phyloP scores from a whole-genome alignment of 2,888 invertebrate species.

The Trissolcus japonicus region DNA sequence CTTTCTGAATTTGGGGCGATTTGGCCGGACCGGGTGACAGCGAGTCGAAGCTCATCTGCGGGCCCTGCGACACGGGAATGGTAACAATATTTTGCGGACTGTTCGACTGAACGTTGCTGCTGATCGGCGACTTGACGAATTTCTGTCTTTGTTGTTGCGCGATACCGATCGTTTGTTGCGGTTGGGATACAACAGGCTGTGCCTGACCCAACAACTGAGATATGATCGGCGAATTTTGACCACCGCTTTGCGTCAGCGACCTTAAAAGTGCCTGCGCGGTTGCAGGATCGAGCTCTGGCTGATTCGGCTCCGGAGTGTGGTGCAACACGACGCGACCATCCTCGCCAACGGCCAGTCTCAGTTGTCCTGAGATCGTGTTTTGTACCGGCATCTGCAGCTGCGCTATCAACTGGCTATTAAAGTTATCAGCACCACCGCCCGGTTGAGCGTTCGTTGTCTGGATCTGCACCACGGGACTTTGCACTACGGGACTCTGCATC shows the following conservation, averaged over 20 bases:
- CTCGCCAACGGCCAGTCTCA: slow-evolving; percentile 82
- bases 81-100: slow-evolving; percentile 65
- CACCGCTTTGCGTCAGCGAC: slow-evolving; percentile 70
- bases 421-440: slow-evolving; percentile 49
- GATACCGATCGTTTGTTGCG: neutral
- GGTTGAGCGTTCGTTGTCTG: slow-evolving; percentile 66
- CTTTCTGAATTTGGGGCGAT: slow-evolving; percentile 40
- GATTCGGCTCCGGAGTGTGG: slow-evolving; percentile 79
- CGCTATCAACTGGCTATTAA: slow-evolving; percentile 74
- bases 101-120: slow-evolving; percentile 61
- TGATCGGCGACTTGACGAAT: slow-evolving; percentile 65
- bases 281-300: slow-evolving; percentile 73
- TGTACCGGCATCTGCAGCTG: slow-evolving; percentile 78
- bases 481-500: slow-evolving; percentile 39
- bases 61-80: slow-evolving; percentile 27
- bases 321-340: slow-evolving; percentile 83
- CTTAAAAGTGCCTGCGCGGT: slow-evolving; percentile 73
- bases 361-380: slow-evolving; percentile 77
- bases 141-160: slow-evolving; percentile 60
- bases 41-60: slow-evolving; percentile 40
- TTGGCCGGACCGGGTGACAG: slow-evolving; percentile 39
- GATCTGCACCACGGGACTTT: slow-evolving; percentile 66
- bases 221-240: slow-evolving; percentile 73
- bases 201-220: slow-evolving; percentile 71
- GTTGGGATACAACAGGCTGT: slow-evolving; percentile 61